These are phyloP conservation scores for Calidris pygmaea DNA, from an alignment of 2,113 vertebrate species.

Conservation along the genomic window DNA sequence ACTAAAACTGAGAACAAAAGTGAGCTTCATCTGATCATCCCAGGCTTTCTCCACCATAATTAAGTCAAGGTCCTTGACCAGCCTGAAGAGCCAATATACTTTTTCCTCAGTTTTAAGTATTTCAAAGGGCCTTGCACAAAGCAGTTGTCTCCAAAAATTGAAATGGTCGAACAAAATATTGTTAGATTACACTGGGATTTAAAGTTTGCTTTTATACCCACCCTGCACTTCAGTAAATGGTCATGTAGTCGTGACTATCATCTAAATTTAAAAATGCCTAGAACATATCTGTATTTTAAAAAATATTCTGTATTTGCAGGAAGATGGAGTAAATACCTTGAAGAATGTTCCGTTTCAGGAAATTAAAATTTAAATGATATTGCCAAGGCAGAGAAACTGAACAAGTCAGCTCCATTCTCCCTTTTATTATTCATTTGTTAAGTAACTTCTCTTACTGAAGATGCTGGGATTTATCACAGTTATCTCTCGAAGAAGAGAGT, in stretches of 20 bases:
- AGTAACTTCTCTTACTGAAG: neutral
- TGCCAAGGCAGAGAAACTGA: neutral
- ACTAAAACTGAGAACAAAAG: neutral
- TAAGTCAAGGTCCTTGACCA: neutral
- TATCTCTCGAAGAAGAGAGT: neutral
- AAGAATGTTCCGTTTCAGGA: neutral
- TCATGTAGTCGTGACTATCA: neutral
- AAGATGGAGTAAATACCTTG: neutral
- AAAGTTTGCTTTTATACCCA: neutral
- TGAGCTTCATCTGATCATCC: neutral
- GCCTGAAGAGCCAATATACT: neutral
- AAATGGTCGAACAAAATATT: neutral
- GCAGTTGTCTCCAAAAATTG: neutral
- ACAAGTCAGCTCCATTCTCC: neutral
- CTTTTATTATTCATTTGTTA: neutral
- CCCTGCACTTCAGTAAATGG: neutral
- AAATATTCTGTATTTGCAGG: neutral
- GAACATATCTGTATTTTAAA: rapidly evolving
- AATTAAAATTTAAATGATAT: neutral
- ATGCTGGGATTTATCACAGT: neutral
- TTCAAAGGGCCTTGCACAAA: neutral
- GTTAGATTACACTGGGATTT: neutral
- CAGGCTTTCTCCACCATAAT: neutral
- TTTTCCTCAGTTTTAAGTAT: neutral
- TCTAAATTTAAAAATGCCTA: neutral